Evolutionary conservation across 2,888 invertebrate species (phyloP).

Genomic region (Drosophila greeni): DNA sequence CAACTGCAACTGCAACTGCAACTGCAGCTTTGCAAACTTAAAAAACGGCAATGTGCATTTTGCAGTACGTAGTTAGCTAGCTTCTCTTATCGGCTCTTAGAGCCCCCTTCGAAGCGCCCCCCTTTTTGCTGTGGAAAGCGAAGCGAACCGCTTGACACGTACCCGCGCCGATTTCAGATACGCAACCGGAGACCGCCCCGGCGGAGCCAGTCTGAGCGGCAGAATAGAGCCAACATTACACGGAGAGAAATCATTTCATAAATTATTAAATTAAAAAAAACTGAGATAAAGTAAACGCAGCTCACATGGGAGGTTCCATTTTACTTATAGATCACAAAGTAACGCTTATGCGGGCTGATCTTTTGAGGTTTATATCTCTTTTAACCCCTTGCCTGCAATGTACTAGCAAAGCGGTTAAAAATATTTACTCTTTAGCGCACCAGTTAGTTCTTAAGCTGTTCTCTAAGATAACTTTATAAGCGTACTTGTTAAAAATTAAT

Average conservation of each 20-base stretch:
- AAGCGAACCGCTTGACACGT: constrained; percentile 57
- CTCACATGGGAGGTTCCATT: not conserved
- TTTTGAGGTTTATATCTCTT: not conserved
- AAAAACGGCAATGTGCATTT: constrained; percentile 28
- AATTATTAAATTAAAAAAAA: not conserved
- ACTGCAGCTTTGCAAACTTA: constrained; percentile 24
- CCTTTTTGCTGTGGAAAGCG: constrained; percentile 11
- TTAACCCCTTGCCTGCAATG: not conserved
- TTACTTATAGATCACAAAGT: not conserved
- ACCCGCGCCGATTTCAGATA: constrained; percentile 47
- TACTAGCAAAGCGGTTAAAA: not conserved
- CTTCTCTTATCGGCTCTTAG: constrained; percentile 33
- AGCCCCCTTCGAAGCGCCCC: constrained; percentile 20
- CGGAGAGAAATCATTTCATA: not conserved
- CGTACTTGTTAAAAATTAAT: not conserved
- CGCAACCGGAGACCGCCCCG: constrained; percentile 5
- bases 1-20: constrained; percentile 35
- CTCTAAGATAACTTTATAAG: too few species aligned
- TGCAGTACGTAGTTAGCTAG: constrained; percentile 36
- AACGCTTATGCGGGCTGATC: not conserved
- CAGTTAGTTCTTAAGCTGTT: too few species aligned
- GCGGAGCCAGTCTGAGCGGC: constrained; percentile 17
- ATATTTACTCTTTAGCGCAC: too few species aligned
- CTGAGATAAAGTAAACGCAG: rapidly evolving
- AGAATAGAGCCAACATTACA: constrained; percentile 19